Evolutionary conservation across 1,140 invertebrate genomes (phyloP).

Genomic region (Drosophila rufa): DNA sequence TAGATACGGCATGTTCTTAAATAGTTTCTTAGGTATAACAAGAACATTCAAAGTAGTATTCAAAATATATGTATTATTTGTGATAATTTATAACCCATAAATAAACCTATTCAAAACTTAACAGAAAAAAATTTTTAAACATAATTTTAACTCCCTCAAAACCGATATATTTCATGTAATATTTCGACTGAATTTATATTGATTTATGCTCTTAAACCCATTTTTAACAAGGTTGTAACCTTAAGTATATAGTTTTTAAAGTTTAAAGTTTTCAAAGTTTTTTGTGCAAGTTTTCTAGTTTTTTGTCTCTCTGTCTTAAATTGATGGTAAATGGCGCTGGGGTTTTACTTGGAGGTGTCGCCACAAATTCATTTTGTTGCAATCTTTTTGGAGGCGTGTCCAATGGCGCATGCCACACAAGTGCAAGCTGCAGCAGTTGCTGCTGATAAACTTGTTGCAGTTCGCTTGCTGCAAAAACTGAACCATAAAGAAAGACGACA

Average conservation of each 20-base stretch:
- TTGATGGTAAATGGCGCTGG: constrained; percentile 11
- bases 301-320: constrained; percentile 17
- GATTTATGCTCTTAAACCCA: not conserved
- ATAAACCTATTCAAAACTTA: too few relatives aligned
- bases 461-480: constrained; percentile 10
- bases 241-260: not conserved
- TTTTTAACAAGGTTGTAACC: not conserved
- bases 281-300: too few relatives aligned
- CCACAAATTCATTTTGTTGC: constrained; percentile 27
- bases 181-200: not conserved
- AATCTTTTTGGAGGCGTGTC: constrained; percentile 18
- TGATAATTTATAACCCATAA: too few relatives aligned
- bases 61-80: too few relatives aligned
- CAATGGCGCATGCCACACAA: constrained; percentile 45
- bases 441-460: constrained; percentile 44
- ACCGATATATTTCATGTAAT: too few relatives aligned
- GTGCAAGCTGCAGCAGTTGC: constrained; percentile 21
- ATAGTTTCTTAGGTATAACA: too few relatives aligned
- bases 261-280: not conserved
- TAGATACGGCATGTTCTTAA: too few relatives aligned
- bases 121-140: too few relatives aligned
- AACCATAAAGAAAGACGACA: not conserved
- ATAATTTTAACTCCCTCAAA: too few relatives aligned
- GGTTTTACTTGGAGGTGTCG: constrained; percentile 18
- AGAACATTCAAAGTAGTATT: too few relatives aligned